Conservation (phyloP, 2,113 vertebrate genomes). For the Stegostoma tigrinum region DNA sequence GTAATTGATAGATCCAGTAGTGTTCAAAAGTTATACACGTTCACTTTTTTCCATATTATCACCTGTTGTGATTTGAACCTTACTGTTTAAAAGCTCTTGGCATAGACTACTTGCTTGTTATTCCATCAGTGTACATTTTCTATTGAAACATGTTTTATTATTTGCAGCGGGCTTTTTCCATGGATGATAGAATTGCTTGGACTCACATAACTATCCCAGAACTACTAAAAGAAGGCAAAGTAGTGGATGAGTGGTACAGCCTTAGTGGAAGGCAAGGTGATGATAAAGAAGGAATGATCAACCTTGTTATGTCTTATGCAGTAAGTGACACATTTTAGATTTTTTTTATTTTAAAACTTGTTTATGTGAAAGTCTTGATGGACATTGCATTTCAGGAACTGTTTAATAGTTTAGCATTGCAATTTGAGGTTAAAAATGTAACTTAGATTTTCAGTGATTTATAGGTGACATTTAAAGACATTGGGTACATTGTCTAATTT, state of each 20-base stretch:
- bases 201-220: constrained; percentile 88
- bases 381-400: neutral
- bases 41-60: neutral
- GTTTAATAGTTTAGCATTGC: neutral
- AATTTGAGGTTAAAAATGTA: neutral
- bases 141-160: constrained; percentile 25
- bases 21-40: neutral
- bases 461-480: neutral
- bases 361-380: neutral
- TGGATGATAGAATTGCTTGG: constrained; percentile 98
- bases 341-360: neutral
- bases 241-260: constrained; percentile 91
- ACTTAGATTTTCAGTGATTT: neutral
- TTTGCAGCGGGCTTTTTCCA: constrained; percentile 84
- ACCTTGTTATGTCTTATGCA: constrained; percentile 89
- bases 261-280: constrained; percentile 90
- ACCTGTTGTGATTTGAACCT: neutral
- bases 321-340: constrained; percentile 59
- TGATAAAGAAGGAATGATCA: constrained; percentile 98
- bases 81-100: neutral
- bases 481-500: neutral
- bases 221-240: constrained; percentile 73
- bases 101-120: neutral
- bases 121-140: constrained; percentile 11
- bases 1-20: neutral